phyloP scores from a whole-genome alignment of 1,140 invertebrate species.

The Penaeus vannamei region DNA sequence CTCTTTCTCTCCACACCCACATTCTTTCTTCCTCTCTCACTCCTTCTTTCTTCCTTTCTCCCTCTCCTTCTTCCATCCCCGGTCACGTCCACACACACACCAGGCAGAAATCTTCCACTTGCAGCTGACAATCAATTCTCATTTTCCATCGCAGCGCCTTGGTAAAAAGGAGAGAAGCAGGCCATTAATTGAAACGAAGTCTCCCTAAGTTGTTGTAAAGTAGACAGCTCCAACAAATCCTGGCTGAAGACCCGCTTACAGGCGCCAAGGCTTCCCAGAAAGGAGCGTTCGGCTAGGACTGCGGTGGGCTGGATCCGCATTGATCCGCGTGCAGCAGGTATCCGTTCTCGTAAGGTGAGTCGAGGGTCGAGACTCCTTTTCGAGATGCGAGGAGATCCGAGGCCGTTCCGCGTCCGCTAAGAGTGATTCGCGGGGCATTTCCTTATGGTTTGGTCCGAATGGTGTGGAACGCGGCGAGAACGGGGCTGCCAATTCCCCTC shows the following conservation, averaged over 20 bases:
- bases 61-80: background rate
- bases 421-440: background rate
- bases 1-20: background rate
- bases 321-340: background rate
- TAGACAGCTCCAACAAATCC: constrained; percentile 62
- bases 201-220: constrained; percentile 65
- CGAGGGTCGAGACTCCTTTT: background rate
- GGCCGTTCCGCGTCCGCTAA: background rate
- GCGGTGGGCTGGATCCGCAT: background rate
- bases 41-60: background rate
- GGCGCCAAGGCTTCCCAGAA: constrained; percentile 20
- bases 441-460: constrained; percentile 27
- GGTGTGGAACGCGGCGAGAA: constrained; percentile 40
- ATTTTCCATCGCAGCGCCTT: constrained; percentile 58
- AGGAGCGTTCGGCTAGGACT: background rate
- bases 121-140: constrained; percentile 59
- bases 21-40: background rate
- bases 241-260: constrained; percentile 41
- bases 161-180: constrained; percentile 62
- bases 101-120: constrained; percentile 46
- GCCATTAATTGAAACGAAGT: constrained; percentile 67
- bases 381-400: background rate
- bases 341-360: background rate
- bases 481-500: constrained; percentile 44
- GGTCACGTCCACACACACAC: constrained; percentile 28